phyloP scores from a whole-genome alignment of 2,113 vertebrate genomes.

The Rhea pennata region DNA sequence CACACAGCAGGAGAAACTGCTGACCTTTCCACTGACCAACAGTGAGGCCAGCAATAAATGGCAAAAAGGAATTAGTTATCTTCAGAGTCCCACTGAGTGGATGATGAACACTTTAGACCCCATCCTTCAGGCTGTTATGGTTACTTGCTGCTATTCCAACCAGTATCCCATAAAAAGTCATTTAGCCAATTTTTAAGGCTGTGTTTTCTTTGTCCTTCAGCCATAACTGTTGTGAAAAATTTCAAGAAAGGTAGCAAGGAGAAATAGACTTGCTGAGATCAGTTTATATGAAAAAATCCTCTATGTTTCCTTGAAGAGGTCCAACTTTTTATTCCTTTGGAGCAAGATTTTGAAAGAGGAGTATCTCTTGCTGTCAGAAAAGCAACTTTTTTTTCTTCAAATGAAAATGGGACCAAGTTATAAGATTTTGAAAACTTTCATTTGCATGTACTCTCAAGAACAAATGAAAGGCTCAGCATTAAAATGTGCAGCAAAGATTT shows the following conservation, averaged over 20 bases:
- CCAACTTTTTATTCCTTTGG: background rate
- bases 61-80: background rate
- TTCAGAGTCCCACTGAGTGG: background rate
- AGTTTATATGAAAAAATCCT: background rate
- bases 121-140: background rate
- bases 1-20: background rate
- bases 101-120: background rate
- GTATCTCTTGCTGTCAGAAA: background rate
- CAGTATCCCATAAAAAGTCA: background rate
- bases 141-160: background rate
- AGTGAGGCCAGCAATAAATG: background rate
- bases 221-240: background rate
- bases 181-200: background rate
- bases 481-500: background rate
- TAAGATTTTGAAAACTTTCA: background rate
- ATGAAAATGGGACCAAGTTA: background rate
- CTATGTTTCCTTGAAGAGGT: background rate
- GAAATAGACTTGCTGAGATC: background rate
- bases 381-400: background rate
- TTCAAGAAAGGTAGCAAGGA: background rate
- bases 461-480: background rate
- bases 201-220: background rate
- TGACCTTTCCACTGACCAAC: background rate
- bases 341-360: background rate
- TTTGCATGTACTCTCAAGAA: background rate